Percentiles rank a stretch among this genome's conserved stretches.
These are phyloP conservation scores for Melanitta fusca DNA, from an alignment of 2,797 vertebrate species.

Conservation along the genomic window DNA sequence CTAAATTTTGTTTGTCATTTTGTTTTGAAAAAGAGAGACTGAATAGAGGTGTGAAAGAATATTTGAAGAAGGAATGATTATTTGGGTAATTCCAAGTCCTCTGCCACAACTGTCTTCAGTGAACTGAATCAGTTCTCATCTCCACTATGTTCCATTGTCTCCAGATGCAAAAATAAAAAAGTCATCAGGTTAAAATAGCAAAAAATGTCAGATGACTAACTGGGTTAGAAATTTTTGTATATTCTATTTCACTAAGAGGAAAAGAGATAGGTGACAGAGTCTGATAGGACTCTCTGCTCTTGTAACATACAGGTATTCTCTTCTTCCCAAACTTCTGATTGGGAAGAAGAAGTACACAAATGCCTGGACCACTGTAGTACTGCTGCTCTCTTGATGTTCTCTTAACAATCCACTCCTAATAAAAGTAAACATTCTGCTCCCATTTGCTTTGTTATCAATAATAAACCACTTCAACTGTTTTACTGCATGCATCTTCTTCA, in stretches of 20 bases:
- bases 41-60: background rate
- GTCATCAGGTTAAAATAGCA: background rate
- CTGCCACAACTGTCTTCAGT: background rate
- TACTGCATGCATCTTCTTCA: background rate
- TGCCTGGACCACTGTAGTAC: background rate
- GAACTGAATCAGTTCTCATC: background rate
- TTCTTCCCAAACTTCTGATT: background rate
- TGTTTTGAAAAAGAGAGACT: background rate
- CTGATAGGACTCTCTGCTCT: background rate
- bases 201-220: background rate
- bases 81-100: background rate
- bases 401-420: background rate
- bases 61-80: background rate
- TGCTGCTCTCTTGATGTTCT: background rate
- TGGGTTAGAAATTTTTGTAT: background rate
- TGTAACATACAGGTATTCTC: background rate
- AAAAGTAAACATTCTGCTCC: background rate
- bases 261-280: background rate
- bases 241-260: background rate
- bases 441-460: background rate
- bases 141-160: background rate
- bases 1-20: background rate
- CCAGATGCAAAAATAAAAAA: background rate
- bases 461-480: background rate
- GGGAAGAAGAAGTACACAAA: background rate